Evolutionary conservation across 2,888 invertebrate genomes (phyloP).

Genomic region (Aleiodes leptofemur): DNA sequence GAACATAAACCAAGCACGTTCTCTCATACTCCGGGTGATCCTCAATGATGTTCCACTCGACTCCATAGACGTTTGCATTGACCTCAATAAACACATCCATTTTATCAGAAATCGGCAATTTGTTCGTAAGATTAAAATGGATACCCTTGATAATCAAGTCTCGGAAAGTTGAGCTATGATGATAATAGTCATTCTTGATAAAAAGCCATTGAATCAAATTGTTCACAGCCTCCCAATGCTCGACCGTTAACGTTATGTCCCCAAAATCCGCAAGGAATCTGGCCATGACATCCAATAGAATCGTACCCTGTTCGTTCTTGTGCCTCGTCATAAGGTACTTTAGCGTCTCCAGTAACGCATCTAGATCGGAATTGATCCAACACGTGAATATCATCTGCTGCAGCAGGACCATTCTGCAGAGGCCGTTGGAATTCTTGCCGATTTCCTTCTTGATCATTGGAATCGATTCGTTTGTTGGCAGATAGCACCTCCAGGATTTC

Average conservation of each 20-base stretch:
- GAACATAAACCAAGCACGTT: constrained; percentile 58
- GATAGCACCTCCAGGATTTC: constrained; percentile 63
- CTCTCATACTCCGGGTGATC: constrained; percentile 59
- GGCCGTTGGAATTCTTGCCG: constrained; percentile 44
- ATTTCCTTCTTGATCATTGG: constrained; percentile 60
- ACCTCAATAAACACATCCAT: constrained; percentile 51
- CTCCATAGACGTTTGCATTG: constrained; percentile 33
- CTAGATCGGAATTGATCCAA: constrained; percentile 65
- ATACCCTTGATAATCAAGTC: constrained; percentile 53
- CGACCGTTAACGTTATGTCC: constrained; percentile 55
- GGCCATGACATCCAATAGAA: constrained; percentile 52
- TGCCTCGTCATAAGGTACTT: constrained; percentile 63
- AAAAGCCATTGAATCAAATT: constrained; percentile 58
- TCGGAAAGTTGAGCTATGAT: no score
- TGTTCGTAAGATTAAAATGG: constrained; percentile 53
- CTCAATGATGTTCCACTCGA: constrained; percentile 55
- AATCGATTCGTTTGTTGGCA: constrained; percentile 60
- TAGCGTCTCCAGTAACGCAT: constrained; percentile 61
- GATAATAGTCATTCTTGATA: constrained; percentile 47
- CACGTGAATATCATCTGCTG: constrained; percentile 65
- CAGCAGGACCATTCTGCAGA: constrained; percentile 55
- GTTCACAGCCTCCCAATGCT: constrained; percentile 64
- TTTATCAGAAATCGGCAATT: constrained; percentile 50
- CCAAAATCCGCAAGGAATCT: constrained; percentile 55
- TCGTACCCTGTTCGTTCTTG: constrained; percentile 63